A percentile compares a stretch with the other conserved stretches of the same genome.
phyloP scores from a whole-genome alignment of 2,888 invertebrate species.

The Ganaspis brasiliensis region DNA sequence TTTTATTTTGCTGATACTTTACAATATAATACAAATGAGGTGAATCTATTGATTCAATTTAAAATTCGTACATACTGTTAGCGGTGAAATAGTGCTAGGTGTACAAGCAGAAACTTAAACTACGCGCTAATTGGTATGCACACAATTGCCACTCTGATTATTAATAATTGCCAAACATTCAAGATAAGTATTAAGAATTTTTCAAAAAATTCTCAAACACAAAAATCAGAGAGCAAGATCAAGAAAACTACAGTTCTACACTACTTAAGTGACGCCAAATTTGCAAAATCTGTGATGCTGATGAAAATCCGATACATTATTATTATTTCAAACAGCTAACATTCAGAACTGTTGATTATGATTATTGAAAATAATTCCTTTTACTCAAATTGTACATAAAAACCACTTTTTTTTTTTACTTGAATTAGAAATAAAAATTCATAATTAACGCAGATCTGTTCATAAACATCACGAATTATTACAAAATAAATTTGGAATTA shows the following conservation, averaged over 20 bases:
- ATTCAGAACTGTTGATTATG: too few relatives aligned
- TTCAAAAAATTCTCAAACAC: background rate
- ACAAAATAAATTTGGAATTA: background rate
- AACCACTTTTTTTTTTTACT: too few relatives aligned
- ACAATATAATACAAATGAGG: slow-evolving; percentile 79
- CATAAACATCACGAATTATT: background rate
- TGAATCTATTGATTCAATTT: slow-evolving; percentile 59
- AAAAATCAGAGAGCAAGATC: background rate
- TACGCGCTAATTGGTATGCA: slow-evolving; percentile 63
- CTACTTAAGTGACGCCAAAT: background rate
- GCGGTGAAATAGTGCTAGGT: slow-evolving; percentile 59
- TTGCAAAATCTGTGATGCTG: background rate
- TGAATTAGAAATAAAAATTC: too few relatives aligned
- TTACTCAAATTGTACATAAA: too few relatives aligned
- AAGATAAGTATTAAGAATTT: background rate
- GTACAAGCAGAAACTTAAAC: slow-evolving; percentile 62
- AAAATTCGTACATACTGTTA: slow-evolving; percentile 51
- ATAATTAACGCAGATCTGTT: background rate
- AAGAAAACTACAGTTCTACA: background rate
- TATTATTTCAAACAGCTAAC: too few relatives aligned
- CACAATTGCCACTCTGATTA: slow-evolving; percentile 6
- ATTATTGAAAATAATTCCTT: background rate
- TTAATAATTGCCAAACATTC: background rate
- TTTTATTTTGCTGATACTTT: slow-evolving; percentile 72
- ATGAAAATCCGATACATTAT: background rate